Percentiles rank a stretch among this genome's conserved stretches.
These are phyloP conservation scores for Polydrusus tereticollis DNA, from an alignment of 2,888 invertebrate genomes.

Conservation along the genomic window DNA sequence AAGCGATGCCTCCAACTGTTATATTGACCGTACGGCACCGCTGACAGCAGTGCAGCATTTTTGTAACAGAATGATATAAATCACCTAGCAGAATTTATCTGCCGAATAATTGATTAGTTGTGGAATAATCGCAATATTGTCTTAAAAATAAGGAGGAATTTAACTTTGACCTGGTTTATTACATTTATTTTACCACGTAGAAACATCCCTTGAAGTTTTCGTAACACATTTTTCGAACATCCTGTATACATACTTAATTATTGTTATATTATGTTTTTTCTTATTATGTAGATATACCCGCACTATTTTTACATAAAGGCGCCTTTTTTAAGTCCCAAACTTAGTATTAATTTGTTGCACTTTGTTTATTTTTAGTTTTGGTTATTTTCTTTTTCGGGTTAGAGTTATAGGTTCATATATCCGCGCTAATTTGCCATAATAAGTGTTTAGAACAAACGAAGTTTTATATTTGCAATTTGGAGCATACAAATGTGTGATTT, in stretches of 20 bases:
- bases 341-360: slow-evolving; percentile 42
- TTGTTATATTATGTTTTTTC: slow-evolving; percentile 52
- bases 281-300: slow-evolving; percentile 53
- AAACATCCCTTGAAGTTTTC: no score
- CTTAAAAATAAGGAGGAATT: no score
- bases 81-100: no score
- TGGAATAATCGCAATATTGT: no score
- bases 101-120: no score
- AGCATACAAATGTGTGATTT: slow-evolving; percentile 33
- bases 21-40: no score
- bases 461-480: slow-evolving; percentile 4
- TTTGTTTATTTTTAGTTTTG: slow-evolving; percentile 33
- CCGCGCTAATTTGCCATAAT: slow-evolving; percentile 7
- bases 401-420: slow-evolving; percentile 18
- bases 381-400: slow-evolving; percentile 18
- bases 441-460: slow-evolving; percentile 10
- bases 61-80: no score
- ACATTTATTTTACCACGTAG: no score
- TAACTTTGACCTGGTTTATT: no score
- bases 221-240: no score
- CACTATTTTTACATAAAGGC: slow-evolving; percentile 34
- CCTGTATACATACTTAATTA: slow-evolving; percentile 17
- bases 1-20: no score
- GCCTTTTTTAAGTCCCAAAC: slow-evolving; percentile 17
- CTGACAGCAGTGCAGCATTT: no score